Evolutionary conservation across 2,797 vertebrate species (phyloP), one percentile per base, ranked within the genome.

Genomic region (Semaprochilodus insignis): DNA sequence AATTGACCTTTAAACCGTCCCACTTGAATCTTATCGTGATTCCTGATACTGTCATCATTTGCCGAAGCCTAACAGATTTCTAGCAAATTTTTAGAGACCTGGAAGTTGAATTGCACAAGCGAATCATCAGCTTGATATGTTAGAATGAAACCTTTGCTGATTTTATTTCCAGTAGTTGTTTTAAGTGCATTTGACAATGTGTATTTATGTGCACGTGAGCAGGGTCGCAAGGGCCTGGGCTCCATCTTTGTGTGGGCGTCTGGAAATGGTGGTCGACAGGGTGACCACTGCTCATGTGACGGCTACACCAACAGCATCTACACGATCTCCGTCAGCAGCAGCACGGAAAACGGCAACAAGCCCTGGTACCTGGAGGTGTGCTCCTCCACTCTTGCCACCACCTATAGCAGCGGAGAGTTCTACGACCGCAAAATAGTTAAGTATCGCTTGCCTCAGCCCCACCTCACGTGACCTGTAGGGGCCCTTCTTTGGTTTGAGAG

Each of bases 171-270:
- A 52, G 5, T 54, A 11, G 23, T 21, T 52, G 25, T 19, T 78
- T 15, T n/a, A n/a, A 16, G 14, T 76, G 25, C 14, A 21, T 71
- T 23, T 81, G 27, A 51, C 16, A 36, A 1, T n/a, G 19, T 80
- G 8, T 67, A 6, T 82, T 14, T 63, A 3, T 52, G 1, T 75
- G 19, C 11, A 13, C 85, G 2, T 71, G 25, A 85, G 25, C 91
- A 98, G 97, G 97, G 97, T 0, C 95, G 97, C 0, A 94, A 95
- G 0, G 96, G 96, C n/a, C 93, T 97, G 3, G 97, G 97, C 25
- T 97, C 96, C 16, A 90, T 97, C 74, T 98, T 97, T 80, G 87
- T 97, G 62, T 97, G 97, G 97, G 97, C 97, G 0, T 96, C 97
- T 0, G 96, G 97, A 74, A 98, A 97, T 0, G 97, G 97, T 0